These are phyloP conservation scores for Polymixis flavicincta DNA, from an alignment of 2,888 invertebrate genomes.

Conservation along the genomic window DNA sequence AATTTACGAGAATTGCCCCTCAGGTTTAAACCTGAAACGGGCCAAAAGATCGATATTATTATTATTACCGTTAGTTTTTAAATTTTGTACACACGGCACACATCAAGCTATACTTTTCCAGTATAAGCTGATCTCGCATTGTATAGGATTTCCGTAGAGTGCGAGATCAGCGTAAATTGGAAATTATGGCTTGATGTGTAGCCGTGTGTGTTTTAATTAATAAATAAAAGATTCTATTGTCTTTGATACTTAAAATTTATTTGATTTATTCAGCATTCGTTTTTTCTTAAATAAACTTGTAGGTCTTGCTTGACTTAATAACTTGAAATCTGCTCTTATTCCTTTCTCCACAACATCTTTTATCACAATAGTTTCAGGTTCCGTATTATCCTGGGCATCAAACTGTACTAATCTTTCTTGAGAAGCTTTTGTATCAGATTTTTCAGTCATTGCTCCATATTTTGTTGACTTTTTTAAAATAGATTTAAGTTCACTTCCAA, in stretches of 20 bases:
- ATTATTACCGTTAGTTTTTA: too few species aligned
- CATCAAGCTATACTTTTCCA: too few species aligned
- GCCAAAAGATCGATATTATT: too few species aligned
- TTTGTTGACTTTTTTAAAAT: conserved; percentile 82
- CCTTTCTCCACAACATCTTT: conserved; percentile 82
- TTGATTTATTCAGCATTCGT: conserved; percentile 79
- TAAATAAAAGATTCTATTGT: neutral
- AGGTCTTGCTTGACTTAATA: conserved; percentile 75
- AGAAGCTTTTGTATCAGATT: neutral
- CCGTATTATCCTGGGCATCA: conserved; percentile 32
- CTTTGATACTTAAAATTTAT: conserved; percentile 65
- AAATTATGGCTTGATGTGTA: too few species aligned
- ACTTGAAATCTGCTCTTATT: conserved; percentile 62
- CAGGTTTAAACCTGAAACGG: too few species aligned
- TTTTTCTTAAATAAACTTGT: conserved; percentile 85
- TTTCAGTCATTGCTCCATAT: conserved; percentile 11
- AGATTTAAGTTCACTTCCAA: conserved; percentile 77
- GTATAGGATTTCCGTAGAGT: too few species aligned
- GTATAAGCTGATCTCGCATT: too few species aligned
- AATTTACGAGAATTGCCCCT: too few species aligned
- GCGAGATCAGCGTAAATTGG: too few species aligned
- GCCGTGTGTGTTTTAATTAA: too few species aligned
- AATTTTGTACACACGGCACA: too few species aligned
- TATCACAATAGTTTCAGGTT: conserved; percentile 75
- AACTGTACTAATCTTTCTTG: conserved; percentile 40